Evolutionary conservation across 2,797 vertebrate species (phyloP), one percentile per base, ranked within the genome.

Genomic region (Benthosema pterotum): DNA sequence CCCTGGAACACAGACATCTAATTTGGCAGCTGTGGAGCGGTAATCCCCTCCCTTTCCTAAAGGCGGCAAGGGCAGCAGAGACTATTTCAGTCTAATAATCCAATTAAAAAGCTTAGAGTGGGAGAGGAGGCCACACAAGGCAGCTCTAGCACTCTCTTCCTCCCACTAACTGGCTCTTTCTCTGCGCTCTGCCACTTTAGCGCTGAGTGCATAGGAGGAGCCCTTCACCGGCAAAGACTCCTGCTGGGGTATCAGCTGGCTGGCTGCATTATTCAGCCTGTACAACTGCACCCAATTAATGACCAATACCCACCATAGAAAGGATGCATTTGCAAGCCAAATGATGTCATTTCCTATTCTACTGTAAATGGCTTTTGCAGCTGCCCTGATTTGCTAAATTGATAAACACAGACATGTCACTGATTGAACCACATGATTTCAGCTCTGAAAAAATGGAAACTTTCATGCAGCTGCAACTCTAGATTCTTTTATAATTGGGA

Each of bases 41-140:
- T 90, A 91, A 92, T 91, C 88, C 83, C 79, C 81, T 83, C 81
- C 79, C 82, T 65, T 77, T 84, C 78, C 83, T 80, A 82, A 82
- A 88, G 79, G 76, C 85, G 78, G 79, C 83, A 83, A 66, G 69
- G 78, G 82, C 87, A 84, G 77, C 71, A 64, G 74, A 87, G 88
- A 87, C 90, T 91, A 91, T 91, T 92, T 91, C 80, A 85, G 85
- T 90, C 86, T 87, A 87, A 93, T 92, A 93, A 93, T 93, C 91
- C 90, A 92, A 92, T 93, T 92, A 91, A 88, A 91, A 89, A 76
- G 84, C 85, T 92, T 92, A 86, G 79, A 77, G 79, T 81, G 76
- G 82, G 79, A 85, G 82, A 75, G 71, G 79, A 82, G 64, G 87
- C 75, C 80, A 78, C 82, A 86, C 68, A 82, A 80, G 79, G 84